These are phyloP conservation scores for Diabrotica balteata DNA, from an alignment of 2,888 invertebrate species.

Conservation along the genomic window DNA sequence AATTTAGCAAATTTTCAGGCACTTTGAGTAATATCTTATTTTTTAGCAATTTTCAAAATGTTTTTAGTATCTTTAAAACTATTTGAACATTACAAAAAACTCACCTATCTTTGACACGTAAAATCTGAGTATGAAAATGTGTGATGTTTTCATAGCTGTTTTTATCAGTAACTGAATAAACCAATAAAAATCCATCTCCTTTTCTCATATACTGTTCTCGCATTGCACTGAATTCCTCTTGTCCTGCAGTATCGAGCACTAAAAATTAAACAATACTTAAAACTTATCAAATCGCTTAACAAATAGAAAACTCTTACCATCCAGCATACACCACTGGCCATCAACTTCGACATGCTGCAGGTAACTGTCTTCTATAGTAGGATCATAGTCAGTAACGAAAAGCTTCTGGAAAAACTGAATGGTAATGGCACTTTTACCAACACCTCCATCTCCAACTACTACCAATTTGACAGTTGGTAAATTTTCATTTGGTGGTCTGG, in stretches of 20 bases:
- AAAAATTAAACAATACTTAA: conserved; percentile 36
- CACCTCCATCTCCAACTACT: conserved; percentile 94
- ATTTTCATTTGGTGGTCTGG: conserved; percentile 77
- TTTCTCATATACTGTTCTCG: conserved; percentile 92
- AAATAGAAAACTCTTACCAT: conserved; percentile 67
- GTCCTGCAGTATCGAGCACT: conserved; percentile 95
- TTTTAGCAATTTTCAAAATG: no score
- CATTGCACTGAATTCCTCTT: conserved; percentile 97
- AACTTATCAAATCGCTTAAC: not conserved
- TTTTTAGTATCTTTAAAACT: not conserved
- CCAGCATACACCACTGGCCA: conserved; percentile 88
- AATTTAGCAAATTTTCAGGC: no score
- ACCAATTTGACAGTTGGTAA: conserved; percentile 84
- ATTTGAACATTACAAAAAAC: conserved; percentile 5
- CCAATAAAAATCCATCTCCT: conserved; percentile 91
- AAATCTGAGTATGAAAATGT: conserved; percentile 89
- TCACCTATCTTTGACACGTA: conserved; percentile 84
- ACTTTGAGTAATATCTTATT: no score
- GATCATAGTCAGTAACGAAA: conserved; percentile 94
- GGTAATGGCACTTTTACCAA: conserved; percentile 96
- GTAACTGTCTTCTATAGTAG: conserved; percentile 95
- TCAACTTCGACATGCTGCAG: conserved; percentile 94
- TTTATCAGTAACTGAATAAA: conserved; percentile 91
- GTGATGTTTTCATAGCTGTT: conserved; percentile 89
- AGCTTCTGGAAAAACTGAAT: conserved; percentile 95